These are phyloP conservation scores for Euzetes globulus DNA, from an alignment of 2,888 invertebrate genomes.

Conservation along the genomic window DNA sequence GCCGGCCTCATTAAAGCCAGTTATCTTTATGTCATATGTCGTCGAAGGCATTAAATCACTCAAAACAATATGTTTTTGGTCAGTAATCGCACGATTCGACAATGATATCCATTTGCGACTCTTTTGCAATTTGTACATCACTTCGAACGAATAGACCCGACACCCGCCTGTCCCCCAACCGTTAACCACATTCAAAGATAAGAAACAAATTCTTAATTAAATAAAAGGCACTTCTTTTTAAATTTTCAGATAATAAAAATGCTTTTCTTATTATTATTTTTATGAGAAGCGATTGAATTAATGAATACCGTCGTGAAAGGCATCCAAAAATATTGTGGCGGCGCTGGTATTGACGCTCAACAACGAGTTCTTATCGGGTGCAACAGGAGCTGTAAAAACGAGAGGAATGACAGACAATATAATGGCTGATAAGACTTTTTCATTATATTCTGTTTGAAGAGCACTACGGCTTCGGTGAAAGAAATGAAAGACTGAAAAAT, in stretches of 20 bases:
- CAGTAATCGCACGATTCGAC: constrained; percentile 37
- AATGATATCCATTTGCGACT: constrained; percentile 63
- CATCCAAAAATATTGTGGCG: constrained; percentile 78
- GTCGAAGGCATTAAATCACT: constrained; percentile 34
- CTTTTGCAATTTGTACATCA: constrained; percentile 59
- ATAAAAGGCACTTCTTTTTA: background rate
- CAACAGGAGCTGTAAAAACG: constrained; percentile 63
- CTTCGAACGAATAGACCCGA: constrained; percentile 88
- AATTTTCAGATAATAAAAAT: too few relatives aligned
- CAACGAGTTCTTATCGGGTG: constrained; percentile 80
- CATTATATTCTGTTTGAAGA: background rate
- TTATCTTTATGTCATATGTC: constrained; percentile 53
- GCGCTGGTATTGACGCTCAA: constrained; percentile 88
- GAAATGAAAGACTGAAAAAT: background rate
- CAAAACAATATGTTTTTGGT: constrained; percentile 39
- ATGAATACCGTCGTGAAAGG: constrained; percentile 69
- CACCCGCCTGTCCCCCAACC: constrained; percentile 63
- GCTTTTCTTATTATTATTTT: background rate
- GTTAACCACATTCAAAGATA: too few relatives aligned
- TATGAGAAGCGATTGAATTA: background rate
- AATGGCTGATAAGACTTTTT: constrained; percentile 11
- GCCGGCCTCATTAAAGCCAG: constrained; percentile 77
- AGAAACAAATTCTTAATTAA: background rate
- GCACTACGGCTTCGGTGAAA: background rate
- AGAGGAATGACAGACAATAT: constrained; percentile 30